Evolutionary conservation across 2,888 invertebrate species (phyloP), one percentile per base, ranked within the genome.

Genomic region (Crepidodera aurea): DNA sequence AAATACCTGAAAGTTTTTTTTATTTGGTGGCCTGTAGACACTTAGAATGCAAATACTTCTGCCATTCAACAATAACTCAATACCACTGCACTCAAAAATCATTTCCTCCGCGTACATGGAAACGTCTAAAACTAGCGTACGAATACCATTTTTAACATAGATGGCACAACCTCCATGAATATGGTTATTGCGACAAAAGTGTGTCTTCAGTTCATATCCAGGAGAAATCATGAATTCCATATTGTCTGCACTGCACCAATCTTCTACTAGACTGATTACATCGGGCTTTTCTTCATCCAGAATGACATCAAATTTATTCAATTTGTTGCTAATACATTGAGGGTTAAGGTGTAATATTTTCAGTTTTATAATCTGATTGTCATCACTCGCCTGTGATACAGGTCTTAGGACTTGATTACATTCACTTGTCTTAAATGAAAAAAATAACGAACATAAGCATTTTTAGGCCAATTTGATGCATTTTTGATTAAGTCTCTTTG

Each of bases 201-300:
- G 5, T 32, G 46, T 44, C n/a, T 5, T 8, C 5, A 13, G 13
- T 29, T 29, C 27, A 19, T 55, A 44, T 19, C 55, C 44, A 19
- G 25, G 55, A n/a, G 44, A 16, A 15, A 44, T n/a, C 55, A 55
- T 55, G 12, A 44, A 44, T 12, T 8, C 29, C 1, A 55, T 44
- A 18, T 46, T 42, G 32, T 53, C 53, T 1, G 34, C 18, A 13
- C 25, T 53, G 19, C 53, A 53, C 53, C 53, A 53, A 37, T 53
- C 15, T 16, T 55, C 55, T 2, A 55, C 55, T 29, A 55, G 32
- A 55, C 55, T 55, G 29, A 44, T 18, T 27, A 55, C 40, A 29
- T 44, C 55, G 4, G 55, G 55, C 15, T 42, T 46, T 18, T 55
- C 55, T 55, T 55, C 55, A 18, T 55, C 55, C 1, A 32, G 16